Evolutionary conservation across 2,113 vertebrate genomes (phyloP).

Genomic region (Pseudonaja textilis): DNA sequence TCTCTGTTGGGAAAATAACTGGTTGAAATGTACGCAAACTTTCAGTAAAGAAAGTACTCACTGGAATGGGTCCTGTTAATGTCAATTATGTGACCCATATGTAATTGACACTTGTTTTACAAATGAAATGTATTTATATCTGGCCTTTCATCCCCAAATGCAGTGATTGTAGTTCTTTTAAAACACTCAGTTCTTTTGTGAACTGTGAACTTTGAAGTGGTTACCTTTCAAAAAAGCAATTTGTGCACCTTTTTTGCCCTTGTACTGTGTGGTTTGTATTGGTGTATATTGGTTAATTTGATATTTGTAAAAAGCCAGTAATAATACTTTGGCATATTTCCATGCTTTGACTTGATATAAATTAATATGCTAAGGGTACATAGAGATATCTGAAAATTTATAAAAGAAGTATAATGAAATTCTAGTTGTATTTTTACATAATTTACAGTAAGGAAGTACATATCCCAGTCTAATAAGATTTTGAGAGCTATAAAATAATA

Average conservation of each 20-base stretch:
- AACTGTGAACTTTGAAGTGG: constrained; percentile 7
- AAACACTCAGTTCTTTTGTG: constrained; percentile 32
- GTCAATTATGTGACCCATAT: neutral
- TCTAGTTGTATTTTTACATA: constrained; percentile 40
- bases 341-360: constrained; percentile 45
- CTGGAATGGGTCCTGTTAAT: constrained; percentile 15
- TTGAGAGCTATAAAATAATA: constrained; percentile 10
- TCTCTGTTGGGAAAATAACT: constrained; percentile 19
- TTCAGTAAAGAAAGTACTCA: neutral
- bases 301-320: constrained; percentile 52
- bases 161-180: constrained; percentile 35
- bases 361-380: neutral
- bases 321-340: constrained; percentile 55
- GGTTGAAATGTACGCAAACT: constrained; percentile 19
- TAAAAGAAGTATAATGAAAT: constrained; percentile 43
- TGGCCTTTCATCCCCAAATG: constrained; percentile 39
- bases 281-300: constrained; percentile 49
- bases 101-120: constrained; percentile 23
- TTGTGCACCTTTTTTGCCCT: constrained; percentile 48
- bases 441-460: constrained; percentile 38
- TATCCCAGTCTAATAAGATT: constrained; percentile 32
- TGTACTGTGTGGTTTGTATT: constrained; percentile 55
- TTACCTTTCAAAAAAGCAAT: constrained; percentile 47
- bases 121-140: constrained; percentile 28
- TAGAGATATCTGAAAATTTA: constrained; percentile 28